Evolutionary conservation across 1,140 invertebrate genomes (phyloP).

Genomic region (Camponotus pennsylvanicus): DNA sequence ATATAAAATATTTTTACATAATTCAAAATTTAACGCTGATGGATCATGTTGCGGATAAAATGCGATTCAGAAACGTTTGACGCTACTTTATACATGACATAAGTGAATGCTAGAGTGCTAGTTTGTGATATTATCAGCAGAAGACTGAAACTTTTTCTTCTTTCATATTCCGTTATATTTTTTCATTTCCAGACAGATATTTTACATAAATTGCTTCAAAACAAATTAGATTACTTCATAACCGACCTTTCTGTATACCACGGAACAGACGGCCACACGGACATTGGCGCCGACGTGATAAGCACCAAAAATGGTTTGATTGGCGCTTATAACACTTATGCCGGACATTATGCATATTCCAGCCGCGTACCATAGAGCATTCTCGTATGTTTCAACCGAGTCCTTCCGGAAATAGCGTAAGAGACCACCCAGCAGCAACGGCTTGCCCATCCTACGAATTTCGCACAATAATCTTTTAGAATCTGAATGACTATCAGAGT

Average conservation of each 20-base stretch:
- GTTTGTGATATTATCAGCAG: no score
- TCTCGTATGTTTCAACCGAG: conserved; percentile 77
- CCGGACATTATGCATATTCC: conserved; percentile 87
- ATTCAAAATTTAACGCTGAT: background rate
- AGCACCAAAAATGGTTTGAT: conserved; percentile 88
- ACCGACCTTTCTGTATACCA: conserved; percentile 90
- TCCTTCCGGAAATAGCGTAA: conserved; percentile 86
- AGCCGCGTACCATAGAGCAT: conserved; percentile 87
- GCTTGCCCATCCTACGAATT: conserved; percentile 81
- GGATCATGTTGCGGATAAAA: background rate
- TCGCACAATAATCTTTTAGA: background rate
- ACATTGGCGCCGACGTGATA: conserved; percentile 88
- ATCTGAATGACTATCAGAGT: background rate
- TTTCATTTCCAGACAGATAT: background rate
- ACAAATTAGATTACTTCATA: no score
- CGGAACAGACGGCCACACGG: conserved; percentile 88
- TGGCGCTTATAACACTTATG: conserved; percentile 86
- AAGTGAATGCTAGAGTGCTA: no score
- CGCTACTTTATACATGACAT: no score
- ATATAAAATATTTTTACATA: conserved; percentile 5
- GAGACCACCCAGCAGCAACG: conserved; percentile 87
- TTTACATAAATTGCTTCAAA: background rate
- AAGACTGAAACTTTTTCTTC: background rate
- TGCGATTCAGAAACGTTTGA: background rate
- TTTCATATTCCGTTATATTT: background rate